Evolutionary conservation across 2,113 vertebrate species (phyloP).

Genomic region (Ageneiosus marmoratus): DNA sequence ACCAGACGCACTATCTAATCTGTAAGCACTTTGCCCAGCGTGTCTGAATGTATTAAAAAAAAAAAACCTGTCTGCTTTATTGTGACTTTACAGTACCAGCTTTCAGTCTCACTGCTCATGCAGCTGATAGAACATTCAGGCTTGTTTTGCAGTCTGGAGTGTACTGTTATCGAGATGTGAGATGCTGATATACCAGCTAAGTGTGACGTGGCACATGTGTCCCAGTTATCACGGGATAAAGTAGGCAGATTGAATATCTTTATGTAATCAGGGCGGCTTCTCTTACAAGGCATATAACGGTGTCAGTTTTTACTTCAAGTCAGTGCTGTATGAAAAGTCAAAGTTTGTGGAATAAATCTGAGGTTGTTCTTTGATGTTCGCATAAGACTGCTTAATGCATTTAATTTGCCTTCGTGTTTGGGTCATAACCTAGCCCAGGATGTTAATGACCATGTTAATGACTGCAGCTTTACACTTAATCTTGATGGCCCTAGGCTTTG

Average conservation of each 20-base stretch:
- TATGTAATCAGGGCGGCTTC: not conserved
- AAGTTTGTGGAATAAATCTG: not conserved
- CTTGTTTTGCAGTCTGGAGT: slow-evolving; percentile 17
- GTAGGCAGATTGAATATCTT: not conserved
- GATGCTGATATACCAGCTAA: slow-evolving; percentile 2
- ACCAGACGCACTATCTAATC: slow-evolving; percentile 35
- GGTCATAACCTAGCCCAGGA: not conserved
- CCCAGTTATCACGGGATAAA: slow-evolving; percentile 16
- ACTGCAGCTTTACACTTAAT: not conserved
- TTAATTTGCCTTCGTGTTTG: not conserved
- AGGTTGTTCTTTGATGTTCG: not conserved
- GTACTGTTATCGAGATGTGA: slow-evolving; percentile 28
- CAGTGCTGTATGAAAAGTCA: not conserved
- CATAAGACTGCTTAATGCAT: not conserved
- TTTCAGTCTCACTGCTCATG: not conserved
- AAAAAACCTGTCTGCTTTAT: slow-evolving; percentile 9
- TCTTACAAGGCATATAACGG: not conserved
- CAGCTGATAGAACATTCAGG: not conserved
- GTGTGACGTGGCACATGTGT: not conserved
- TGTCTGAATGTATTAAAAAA: slow-evolving; percentile 10
- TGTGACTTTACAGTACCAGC: slow-evolving; percentile 14
- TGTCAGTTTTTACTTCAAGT: not conserved
- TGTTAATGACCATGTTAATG: not conserved
- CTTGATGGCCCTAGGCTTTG: not conserved
- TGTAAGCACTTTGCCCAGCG: slow-evolving; percentile 35